These are phyloP conservation scores for Lithophane socia DNA, from an alignment of 2,888 invertebrate species.

Conservation along the genomic window DNA sequence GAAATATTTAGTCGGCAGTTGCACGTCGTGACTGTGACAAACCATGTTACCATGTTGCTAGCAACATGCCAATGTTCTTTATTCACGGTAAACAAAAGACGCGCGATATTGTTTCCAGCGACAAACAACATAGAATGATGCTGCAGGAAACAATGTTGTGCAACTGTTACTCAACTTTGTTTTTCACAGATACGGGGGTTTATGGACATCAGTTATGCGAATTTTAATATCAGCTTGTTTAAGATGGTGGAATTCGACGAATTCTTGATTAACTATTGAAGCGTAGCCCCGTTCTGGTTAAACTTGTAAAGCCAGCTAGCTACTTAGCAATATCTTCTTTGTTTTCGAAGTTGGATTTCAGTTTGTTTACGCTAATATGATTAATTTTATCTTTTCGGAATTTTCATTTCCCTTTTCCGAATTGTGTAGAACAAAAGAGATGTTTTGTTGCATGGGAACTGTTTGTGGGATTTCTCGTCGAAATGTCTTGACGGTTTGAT, in stretches of 20 bases:
- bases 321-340: slow-evolving; percentile 17
- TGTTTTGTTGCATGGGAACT: neutral
- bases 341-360: slow-evolving; percentile 14
- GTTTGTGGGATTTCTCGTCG: neutral
- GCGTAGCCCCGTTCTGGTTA: slow-evolving; percentile 25
- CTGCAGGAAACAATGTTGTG: neutral
- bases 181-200: neutral
- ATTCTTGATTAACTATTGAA: slow-evolving; percentile 47
- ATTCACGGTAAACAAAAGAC: neutral
- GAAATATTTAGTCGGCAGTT: neutral
- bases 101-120: neutral
- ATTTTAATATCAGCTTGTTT: slow-evolving; percentile 44
- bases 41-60: neutral
- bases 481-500: neutral
- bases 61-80: neutral
- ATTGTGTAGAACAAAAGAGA: neutral
- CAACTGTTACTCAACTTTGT: neutral
- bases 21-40: neutral
- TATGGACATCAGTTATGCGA: slow-evolving; percentile 12
- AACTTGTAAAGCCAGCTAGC: slow-evolving; percentile 33
- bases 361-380: slow-evolving; percentile 36
- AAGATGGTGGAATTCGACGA: slow-evolving; percentile 24
- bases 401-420: slow-evolving; percentile 7
- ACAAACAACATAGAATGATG: neutral
- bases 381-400: slow-evolving; percentile 19